Evolutionary conservation across 2,113 vertebrate species (phyloP).

Genomic region (Mustelus asterias): DNA sequence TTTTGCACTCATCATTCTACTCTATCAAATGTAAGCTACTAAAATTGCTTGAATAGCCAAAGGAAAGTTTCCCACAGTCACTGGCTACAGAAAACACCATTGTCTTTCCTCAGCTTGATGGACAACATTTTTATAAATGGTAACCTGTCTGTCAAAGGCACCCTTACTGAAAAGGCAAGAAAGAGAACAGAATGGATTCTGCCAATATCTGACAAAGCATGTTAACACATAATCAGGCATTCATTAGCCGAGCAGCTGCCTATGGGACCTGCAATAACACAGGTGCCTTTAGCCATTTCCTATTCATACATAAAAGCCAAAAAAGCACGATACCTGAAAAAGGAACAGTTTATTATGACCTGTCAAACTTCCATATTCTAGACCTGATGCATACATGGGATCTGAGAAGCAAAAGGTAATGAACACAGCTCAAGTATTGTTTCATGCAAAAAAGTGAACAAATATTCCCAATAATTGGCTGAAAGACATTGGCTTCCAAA

Average conservation of each 20-base stretch:
- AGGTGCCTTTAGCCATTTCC: constrained; percentile 81
- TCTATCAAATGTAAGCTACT: constrained; percentile 89
- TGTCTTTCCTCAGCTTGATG: constrained; percentile 89
- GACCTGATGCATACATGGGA: constrained; percentile 23
- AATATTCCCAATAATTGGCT: constrained; percentile 31
- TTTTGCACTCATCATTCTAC: constrained; percentile 92
- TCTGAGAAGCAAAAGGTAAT: background rate
- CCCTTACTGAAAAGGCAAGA: constrained; percentile 76
- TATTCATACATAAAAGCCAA: constrained; percentile 71
- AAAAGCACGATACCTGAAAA: constrained; percentile 74
- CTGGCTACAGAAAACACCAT: constrained; percentile 92
- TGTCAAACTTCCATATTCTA: constrained; percentile 63
- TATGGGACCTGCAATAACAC: constrained; percentile 72
- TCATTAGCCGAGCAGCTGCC: constrained; percentile 76
- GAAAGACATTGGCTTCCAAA: constrained; percentile 21
- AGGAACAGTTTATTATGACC: constrained; percentile 72
- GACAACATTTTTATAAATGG: constrained; percentile 96
- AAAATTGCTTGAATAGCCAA: constrained; percentile 99
- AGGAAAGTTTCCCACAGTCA: constrained; percentile 99
- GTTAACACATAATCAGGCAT: constrained; percentile 80
- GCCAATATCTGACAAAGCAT: constrained; percentile 78
- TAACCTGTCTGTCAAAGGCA: constrained; percentile 80
- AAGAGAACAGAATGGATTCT: constrained; percentile 76
- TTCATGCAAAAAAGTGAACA: constrained; percentile 27
- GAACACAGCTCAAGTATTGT: constrained; percentile 16